Evolutionary conservation across 2,113 vertebrate genomes (phyloP), one percentile per base, ranked within the genome.

Genomic region (Pterophyllum scalare): DNA sequence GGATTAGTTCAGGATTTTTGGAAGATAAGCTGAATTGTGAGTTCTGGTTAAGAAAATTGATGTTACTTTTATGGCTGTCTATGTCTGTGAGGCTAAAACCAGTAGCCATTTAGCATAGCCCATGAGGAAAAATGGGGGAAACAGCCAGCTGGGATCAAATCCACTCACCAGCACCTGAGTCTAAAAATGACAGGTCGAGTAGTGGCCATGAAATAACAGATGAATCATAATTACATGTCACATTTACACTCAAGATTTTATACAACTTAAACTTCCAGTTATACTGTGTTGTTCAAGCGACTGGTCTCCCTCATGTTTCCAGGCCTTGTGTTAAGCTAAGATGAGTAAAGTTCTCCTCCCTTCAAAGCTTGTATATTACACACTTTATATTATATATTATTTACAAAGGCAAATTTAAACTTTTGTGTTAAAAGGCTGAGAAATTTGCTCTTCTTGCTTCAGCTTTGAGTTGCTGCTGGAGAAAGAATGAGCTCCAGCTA

Each of bases 381-480:
- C 28, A 24, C 24, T 70, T 52, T 70, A 26, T 17, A 31, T 70
- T 52, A 70, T 43, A 17, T 33, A 33, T 43, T 38, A 17, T 12
- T 17, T 20, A 14, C 79, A 79, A 79, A 81, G 33, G 35, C 52
- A 70, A 3, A 65, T 0, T 14, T 12, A 40, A 3, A 56, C 19
- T 10, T 64, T 14, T 59, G 19, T 28, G 65, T 62, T 57, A 57
- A 19, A 46, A 26, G 76, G 88, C 62, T 64, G 33, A 80, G 80
- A 84, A 33, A 19, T 59, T 82, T 82, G 88, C 75, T 90, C 46
- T 49, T 46, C 14, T 59, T 22, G 3, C 54, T 83, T 58, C 28
- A 54, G 78, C 62, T 80, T 83, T 89, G 77, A 62, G 61, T 87
- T 87, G 80, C 78, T 70, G 65, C 77, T 79, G 46, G 46, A 87